These are phyloP conservation scores for Rhombomys opimus DNA, from an alignment of 2,113 vertebrate genomes.

Conservation along the genomic window DNA sequence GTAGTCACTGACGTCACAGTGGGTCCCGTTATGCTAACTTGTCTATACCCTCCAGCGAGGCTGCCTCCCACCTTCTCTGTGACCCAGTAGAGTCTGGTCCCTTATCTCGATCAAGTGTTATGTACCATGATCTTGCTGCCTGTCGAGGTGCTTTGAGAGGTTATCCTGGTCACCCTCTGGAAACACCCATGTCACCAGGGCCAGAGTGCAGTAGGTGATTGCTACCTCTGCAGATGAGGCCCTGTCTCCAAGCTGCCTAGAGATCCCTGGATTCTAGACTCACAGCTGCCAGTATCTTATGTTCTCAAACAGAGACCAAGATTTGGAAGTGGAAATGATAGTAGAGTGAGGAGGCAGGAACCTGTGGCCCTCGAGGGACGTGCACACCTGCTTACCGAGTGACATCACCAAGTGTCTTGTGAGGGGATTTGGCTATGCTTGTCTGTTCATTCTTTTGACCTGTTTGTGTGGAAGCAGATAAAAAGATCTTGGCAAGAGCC, in stretches of 20 bases:
- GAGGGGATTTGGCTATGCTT: constrained; percentile 33
- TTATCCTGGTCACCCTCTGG: neutral
- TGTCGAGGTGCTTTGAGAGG: neutral
- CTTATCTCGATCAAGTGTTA: too few species aligned
- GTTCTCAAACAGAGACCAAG: accelerated
- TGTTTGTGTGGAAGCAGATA: constrained; percentile 59
- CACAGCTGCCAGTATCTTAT: neutral
- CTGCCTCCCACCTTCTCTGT: too few species aligned
- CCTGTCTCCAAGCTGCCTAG: too few species aligned
- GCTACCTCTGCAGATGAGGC: neutral
- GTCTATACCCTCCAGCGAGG: accelerated
- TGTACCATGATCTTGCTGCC: neutral
- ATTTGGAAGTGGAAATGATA: accelerated
- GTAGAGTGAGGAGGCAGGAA: neutral
- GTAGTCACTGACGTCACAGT: accelerated
- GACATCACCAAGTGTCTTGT: neutral
- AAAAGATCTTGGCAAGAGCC: constrained; percentile 78
- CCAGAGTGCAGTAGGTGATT: too few species aligned
- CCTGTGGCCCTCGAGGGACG: too few species aligned
- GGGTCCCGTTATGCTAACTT: neutral
- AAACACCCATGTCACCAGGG: neutral
- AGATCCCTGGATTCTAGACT: neutral
- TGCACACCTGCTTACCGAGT: neutral
- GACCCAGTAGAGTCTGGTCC: too few species aligned
- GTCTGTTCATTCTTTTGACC: constrained; percentile 80